Base-by-base conservation (phyloP, 2,888 invertebrate genomes). In the Clitarchus hookeri region DNA sequence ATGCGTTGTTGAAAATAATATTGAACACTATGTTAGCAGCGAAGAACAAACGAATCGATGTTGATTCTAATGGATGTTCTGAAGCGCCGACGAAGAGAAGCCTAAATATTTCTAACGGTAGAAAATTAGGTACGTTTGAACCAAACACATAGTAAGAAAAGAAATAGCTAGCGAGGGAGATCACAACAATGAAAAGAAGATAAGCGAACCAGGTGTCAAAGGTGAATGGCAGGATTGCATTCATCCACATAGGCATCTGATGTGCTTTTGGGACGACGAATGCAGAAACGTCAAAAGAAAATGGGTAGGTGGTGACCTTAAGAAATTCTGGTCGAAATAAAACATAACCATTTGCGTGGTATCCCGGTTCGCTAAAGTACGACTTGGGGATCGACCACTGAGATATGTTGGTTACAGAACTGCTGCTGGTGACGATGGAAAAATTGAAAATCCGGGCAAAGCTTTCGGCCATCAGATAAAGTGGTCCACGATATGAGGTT, bases 371-470 rank as follows among this genome's bases (percentile, higher is more conserved):
- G 2, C 16, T 65, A 23, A 65, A 65, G 65, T 65, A 65, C 19
- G 65, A n/a, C 65, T 65, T 65, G 65, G 65, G 65, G n/a, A 65
- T 65, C n/a, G 65, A 65, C 65, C 65, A 65, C 23, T n/a, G 65
- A 65, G 65, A 65, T 19, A 8, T 23, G n/a, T n/a, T 65, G 65
- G 19, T 19, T n/a, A 65, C 65, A 65, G 65, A 65, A n/a, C 16
- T 19, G n/a, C 65, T n/a, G 23, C 65, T 65, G 65, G 65, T n/a
- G 11, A 65, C 8, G 23, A 65, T n/a, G n/a, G 65, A 65, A 19
- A 65, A 65, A 23, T 65, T 65, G n/a, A 65, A 65, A 16, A 65
- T 65, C n/a, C 8, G 19, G n/a, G 65, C 65, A 65, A 65, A 65
- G 23, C 65, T 65, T 19, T 65, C 65, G 19, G 65, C 65, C 65